phyloP scores from a whole-genome alignment of 2,797 vertebrate genomes.

The Dermochelys coriacea region DNA sequence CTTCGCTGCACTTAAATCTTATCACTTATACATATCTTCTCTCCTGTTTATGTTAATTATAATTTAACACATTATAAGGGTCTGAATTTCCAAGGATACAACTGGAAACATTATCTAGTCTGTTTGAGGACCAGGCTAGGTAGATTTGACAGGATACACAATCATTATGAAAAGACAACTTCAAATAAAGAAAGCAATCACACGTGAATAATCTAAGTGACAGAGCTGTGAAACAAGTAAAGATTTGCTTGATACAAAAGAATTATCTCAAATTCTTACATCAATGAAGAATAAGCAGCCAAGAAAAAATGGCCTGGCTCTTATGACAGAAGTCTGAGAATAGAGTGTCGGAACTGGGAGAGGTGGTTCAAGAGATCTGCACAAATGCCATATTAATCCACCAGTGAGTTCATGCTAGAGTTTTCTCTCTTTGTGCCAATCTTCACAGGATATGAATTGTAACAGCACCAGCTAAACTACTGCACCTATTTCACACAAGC shows the following conservation, averaged over 20 bases:
- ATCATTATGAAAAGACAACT: constrained; percentile 18
- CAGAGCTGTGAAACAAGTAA: constrained; percentile 28
- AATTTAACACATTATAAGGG: constrained; percentile 17
- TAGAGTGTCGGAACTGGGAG: neutral
- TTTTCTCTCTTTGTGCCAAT: neutral
- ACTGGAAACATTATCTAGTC: neutral
- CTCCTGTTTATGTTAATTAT: neutral
- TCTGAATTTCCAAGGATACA: neutral
- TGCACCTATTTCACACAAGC: neutral
- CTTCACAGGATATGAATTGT: neutral
- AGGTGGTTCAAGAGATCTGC: neutral
- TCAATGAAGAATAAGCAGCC: neutral
- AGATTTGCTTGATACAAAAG: neutral
- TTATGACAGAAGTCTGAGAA: neutral
- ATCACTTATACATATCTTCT: neutral
- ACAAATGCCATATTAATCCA: neutral
- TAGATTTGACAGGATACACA: neutral
- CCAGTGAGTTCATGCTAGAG: neutral
- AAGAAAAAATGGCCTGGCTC: constrained; percentile 1
- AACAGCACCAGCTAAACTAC: neutral
- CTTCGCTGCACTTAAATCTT: neutral
- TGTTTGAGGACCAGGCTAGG: constrained; percentile 1
- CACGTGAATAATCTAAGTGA: constrained; percentile 27
- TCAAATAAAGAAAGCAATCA: constrained; percentile 33
- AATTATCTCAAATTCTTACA: neutral